phyloP scores from a whole-genome alignment of 1,140 invertebrate genomes.

The Colletes latitarsis region DNA sequence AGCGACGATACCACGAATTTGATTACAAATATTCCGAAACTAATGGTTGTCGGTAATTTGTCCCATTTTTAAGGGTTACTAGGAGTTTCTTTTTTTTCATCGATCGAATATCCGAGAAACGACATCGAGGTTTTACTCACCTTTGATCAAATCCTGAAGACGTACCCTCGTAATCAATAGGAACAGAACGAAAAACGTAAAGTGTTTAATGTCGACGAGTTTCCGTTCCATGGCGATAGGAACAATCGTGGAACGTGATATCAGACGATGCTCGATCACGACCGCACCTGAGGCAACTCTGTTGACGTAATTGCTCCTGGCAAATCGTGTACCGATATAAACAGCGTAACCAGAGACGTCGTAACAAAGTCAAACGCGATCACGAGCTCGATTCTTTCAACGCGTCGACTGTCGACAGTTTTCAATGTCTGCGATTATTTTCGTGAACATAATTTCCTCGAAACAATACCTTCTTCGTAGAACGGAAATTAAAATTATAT shows the following conservation, averaged over 20 bases:
- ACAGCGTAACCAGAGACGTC: constrained; percentile 5
- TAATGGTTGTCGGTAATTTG: too few relatives aligned
- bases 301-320: background rate
- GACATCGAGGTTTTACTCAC: constrained; percentile 9
- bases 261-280: background rate
- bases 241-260: constrained; percentile 5
- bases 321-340: background rate
- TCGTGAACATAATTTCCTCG: too few relatives aligned
- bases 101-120: too few relatives aligned
- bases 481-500: too few relatives aligned
- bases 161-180: background rate
- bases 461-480: too few relatives aligned
- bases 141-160: background rate
- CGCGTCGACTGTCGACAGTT: too few relatives aligned
- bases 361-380: background rate
- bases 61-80: too few relatives aligned
- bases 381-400: background rate
- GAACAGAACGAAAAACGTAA: constrained; percentile 8
- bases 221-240: constrained; percentile 32
- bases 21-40: too few relatives aligned
- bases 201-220: background rate
- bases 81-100: too few relatives aligned
- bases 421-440: too few relatives aligned
- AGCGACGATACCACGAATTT: too few relatives aligned
- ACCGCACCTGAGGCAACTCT: constrained; percentile 17